phyloP scores from a whole-genome alignment of 2,113 vertebrate genomes.

The Vulpes vulpes region DNA sequence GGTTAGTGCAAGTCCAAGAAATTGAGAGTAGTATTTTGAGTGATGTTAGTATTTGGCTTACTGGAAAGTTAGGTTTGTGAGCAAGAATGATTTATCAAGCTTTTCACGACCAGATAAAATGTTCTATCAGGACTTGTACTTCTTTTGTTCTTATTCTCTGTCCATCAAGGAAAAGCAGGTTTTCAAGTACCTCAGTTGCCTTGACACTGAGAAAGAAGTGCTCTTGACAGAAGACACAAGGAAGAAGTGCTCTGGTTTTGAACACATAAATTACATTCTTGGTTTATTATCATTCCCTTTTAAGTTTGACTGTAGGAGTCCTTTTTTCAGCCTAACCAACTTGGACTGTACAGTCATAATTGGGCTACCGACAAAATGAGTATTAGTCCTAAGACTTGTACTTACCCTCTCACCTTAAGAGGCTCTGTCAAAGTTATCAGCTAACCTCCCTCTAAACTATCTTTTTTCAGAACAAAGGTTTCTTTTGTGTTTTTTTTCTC shows the following conservation, averaged over 20 bases:
- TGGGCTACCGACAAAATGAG: not conserved
- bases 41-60: constrained; percentile 24
- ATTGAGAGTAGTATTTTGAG: constrained; percentile 58
- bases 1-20: constrained; percentile 1
- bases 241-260: not conserved
- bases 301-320: not conserved
- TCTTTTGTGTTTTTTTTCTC: not conserved
- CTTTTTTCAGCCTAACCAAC: not conserved
- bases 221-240: not conserved
- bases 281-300: not conserved
- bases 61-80: constrained; percentile 48
- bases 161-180: not conserved
- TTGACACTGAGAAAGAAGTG: not conserved
- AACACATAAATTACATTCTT: not conserved
- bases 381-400: not conserved
- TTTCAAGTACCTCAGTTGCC: not conserved
- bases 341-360: not conserved
- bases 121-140: not conserved
- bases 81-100: not conserved
- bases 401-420: fast-evolving
- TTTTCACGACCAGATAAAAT: not conserved
- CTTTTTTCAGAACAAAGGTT: not conserved
- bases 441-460: not conserved
- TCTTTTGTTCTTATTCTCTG: not conserved
- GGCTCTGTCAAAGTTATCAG: not conserved